phyloP scores from a whole-genome alignment of 2,113 vertebrate species.

The Geococcyx californianus region DNA sequence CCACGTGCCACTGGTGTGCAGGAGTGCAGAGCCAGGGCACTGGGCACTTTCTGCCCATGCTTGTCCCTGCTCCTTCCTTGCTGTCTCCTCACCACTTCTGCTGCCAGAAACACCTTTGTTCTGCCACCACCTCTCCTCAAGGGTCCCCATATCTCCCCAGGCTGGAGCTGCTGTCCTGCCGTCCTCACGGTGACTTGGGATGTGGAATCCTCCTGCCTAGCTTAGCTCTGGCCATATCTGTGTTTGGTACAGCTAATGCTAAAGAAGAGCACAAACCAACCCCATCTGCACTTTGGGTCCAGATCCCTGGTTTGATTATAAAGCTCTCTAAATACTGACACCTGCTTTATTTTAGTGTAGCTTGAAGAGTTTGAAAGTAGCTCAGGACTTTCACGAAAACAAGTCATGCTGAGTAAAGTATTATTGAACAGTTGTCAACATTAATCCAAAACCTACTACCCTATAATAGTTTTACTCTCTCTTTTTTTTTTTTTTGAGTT shows the following conservation, averaged over 20 bases:
- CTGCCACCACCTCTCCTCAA: background rate
- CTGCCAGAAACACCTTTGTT: background rate
- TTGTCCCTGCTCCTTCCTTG: rapidly evolving
- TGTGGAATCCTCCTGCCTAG: background rate
- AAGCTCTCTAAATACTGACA: background rate
- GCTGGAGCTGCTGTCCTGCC: background rate
- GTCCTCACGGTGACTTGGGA: rapidly evolving
- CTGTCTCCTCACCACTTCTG: background rate
- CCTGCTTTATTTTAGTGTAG: background rate
- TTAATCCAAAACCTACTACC: background rate
- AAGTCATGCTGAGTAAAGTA: background rate
- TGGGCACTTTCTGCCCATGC: rapidly evolving
- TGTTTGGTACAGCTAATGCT: rapidly evolving
- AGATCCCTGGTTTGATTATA: background rate
- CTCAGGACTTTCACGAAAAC: background rate
- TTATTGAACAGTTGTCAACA: background rate
- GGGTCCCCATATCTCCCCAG: background rate
- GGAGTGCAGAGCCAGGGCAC: background rate
- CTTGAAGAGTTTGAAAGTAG: background rate
- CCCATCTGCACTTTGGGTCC: background rate
- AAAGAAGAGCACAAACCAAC: background rate
- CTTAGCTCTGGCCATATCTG: background rate
- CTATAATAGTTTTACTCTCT: background rate
- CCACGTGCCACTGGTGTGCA: rapidly evolving
- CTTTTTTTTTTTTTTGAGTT: background rate